Base-by-base conservation (phyloP, 1,140 invertebrate genomes). In the Drosophila azteca region DNA sequence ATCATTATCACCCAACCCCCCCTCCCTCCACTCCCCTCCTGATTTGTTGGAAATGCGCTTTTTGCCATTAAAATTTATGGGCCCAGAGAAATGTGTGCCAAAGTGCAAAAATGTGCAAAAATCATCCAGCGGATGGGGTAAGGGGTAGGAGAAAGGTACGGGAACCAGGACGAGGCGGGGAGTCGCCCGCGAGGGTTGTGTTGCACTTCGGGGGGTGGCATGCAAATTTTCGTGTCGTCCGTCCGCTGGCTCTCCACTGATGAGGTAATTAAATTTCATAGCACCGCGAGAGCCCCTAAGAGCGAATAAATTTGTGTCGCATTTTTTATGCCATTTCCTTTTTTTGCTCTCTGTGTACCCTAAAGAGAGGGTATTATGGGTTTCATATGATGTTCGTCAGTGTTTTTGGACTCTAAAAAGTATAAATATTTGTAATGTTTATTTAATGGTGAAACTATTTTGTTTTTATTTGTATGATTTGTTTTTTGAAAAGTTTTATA, bases 11-110 rank as follows among this genome's bases (percentile, higher is more conserved):
- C 29, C 48, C 51, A 3, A 3, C 24, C 29, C 48, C 35, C 31
- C 13, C n/a, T 13, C 35, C 5, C 44, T 39, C 43, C 8, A 3
- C 11, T 59, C 24, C 43, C 7, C 61, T 59, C 35, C 35, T 17
- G 29, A 50, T 62, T 46, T 52, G 45, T 70, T 75, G 62, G 60
- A 68, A 77, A 78, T 78, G 78, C 78, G 60, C 70, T 77, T 83
- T 85, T 88, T 88, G 76, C 79, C 83, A 88, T 88, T 88, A 88
- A 88, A 88, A 88, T 88, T 88, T 77, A 85, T 85, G 81, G 67
- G 24, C 26, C 43, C 24, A 20, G 46, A 1, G 7, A 43, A 65
- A 70, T 75, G 64, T 65, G 77, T 70, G 71, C 70, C 76, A 60
- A 73, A 63, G 57, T 76, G 58, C 59, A 57, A 41, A 69, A 69